Percentiles rank a stretch among this genome's conserved stretches.
phyloP scores from a whole-genome alignment of 2,797 vertebrate species.

The Lepidocolaptes lacrymiger region DNA sequence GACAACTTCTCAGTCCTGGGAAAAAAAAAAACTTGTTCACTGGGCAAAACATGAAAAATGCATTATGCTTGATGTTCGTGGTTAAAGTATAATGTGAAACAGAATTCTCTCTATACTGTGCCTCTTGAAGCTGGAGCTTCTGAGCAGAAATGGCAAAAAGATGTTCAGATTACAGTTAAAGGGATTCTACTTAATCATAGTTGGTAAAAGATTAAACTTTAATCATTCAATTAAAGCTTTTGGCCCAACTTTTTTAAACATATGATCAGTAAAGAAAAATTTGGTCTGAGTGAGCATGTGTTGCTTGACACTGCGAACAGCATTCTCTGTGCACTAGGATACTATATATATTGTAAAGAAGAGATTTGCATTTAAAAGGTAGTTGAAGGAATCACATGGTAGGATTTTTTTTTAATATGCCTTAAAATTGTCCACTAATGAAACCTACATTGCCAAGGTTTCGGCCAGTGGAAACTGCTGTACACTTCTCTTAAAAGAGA shows the following conservation, averaged over 20 bases:
- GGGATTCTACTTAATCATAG: not conserved
- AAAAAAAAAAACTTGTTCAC: conserved; percentile 34
- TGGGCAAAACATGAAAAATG: conserved; percentile 51
- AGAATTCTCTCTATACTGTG: not conserved
- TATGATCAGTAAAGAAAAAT: not conserved
- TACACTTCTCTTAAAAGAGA: not conserved
- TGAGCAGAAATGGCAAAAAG: conserved; percentile 17
- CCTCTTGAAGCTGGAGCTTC: conserved; percentile 31
- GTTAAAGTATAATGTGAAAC: not conserved
- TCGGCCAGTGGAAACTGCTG: not conserved
- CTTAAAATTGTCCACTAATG: not conserved
- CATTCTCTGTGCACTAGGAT: not conserved
- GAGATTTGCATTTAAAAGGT: not conserved
- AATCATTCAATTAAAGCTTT: not conserved
- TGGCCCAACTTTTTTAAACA: not conserved
- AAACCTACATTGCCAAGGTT: not conserved
- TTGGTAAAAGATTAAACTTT: conserved; percentile 15
- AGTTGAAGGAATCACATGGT: not conserved
- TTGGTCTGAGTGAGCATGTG: not conserved
- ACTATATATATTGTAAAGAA: not conserved
- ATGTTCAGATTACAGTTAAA: conserved; percentile 10
- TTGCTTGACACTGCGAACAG: not conserved
- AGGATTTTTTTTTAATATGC: not conserved
- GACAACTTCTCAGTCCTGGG: conserved; percentile 47
- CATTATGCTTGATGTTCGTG: conserved; percentile 37